Evolutionary conservation across 2,888 invertebrate genomes (phyloP).

Genomic region (Notodonta dromedarius): DNA sequence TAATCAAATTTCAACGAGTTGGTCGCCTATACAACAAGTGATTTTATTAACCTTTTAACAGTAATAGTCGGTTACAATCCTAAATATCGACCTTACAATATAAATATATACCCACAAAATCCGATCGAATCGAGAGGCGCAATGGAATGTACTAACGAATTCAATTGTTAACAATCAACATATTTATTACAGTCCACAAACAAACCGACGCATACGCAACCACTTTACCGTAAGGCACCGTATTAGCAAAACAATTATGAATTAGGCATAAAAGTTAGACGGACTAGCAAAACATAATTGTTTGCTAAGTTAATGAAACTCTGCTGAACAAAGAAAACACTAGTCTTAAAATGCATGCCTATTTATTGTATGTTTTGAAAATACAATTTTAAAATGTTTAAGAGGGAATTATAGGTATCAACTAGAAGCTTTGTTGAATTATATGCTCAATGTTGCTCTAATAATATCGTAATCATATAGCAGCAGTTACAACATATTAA

Average conservation of each 20-base stretch:
- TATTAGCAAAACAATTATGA: conserved; percentile 12
- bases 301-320: no score
- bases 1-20: no score
- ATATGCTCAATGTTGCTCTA: no score
- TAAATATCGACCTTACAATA: conserved; percentile 28
- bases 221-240: conserved; percentile 17
- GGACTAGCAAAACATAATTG: neutral
- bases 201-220: conserved; percentile 4
- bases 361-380: no score
- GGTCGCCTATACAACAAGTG: neutral
- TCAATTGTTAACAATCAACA: conserved; percentile 22
- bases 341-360: no score
- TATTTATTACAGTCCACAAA: conserved; percentile 10
- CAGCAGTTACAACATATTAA: no score
- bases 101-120: conserved; percentile 41
- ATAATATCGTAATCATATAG: no score
- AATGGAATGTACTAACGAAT: conserved; percentile 61
- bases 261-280: neutral
- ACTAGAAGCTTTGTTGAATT: no score
- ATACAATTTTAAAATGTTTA: no score
- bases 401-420: no score
- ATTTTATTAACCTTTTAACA: neutral
- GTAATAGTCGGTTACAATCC: conserved; percentile 31
- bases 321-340: no score
- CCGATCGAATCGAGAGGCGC: conserved; percentile 59